Evolutionary conservation across 2,888 invertebrate species (phyloP), one percentile per base, ranked within the genome.

Genomic region (Agrilus cyanescens): DNA sequence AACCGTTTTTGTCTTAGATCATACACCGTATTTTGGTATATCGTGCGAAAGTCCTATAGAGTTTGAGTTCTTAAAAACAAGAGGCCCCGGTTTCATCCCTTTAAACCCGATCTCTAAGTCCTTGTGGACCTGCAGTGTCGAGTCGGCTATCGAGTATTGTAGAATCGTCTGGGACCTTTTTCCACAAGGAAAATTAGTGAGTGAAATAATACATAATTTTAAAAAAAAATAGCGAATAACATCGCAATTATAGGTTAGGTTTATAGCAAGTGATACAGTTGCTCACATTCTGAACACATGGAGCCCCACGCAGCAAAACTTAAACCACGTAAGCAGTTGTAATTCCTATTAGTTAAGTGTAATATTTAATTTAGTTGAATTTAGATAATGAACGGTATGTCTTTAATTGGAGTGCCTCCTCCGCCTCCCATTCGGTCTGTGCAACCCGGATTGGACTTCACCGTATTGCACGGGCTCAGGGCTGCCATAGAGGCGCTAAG

Each of bases 151-250:
- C 45, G 98, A 98, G 66, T 97, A 96, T 62, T 91, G 94, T 56
- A 78, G 97, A 16, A 89, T 98, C 53, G 89, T 94, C 1, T 94
- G 91, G 87, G 97, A 98, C 67, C 72, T 97, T n/a, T 96, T 91
- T 71, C 93, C 95, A 1, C 77, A 79, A 45, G 86, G 85, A 46
- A 89, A 91, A 72, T 67, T 90, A 66, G 87, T 89, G 71, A 63
- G 67, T 46, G 45, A 42, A 33, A 32, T 8, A 13, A 12, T 37
- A 13, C 30, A 32, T 37, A 35, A 8, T 29, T 30, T 41, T 38
- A 46, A 37, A 31, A 16, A 32, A 33, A 33, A 33, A 33, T 35
- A 40, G 15, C 32, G 30, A 44, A 36, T 31, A 36, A 18, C 39
- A 44, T 43, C n/a, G n/a, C n/a, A 50, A 38, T 73, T 74, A 46